Base-by-base conservation (phyloP, 2,888 invertebrate species). In the Parnassius mnemosyne region DNA sequence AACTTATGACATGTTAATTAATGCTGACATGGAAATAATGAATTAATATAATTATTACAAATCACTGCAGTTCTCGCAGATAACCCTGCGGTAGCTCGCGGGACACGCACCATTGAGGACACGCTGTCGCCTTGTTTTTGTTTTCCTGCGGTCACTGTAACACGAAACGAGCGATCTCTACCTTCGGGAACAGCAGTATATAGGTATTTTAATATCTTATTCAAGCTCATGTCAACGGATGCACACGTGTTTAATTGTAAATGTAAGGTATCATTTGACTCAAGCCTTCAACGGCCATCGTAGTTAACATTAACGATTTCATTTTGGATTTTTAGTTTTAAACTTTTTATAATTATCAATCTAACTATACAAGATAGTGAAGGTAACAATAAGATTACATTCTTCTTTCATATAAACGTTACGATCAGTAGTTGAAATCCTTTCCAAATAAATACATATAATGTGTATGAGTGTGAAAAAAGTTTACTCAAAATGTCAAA, bases 51-150 rank as follows among this genome's bases (percentile, higher is more conserved):
- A 25, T 12, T 11, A 12, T 55, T 1, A 55, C 47, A 47, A 55
- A 55, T 55, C 55, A 47, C 46, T 10, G 25, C 1, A 55, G 34
- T 34, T 16, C 12, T 20, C n/a, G 61, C 53, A 42, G 53, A 55
- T 66, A 84, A 66, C 85, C 83, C 85, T 84, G 74, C 58, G 71
- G 71, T 70, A 76, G 85, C 83, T 74, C 59, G 70, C 70, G 69
- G 76, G 75, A 84, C 87, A 89, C 87, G 90, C 89, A 88, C 89
- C 85, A 91, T 89, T 87, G 89, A 88, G 87, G 87, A 88, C 87
- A 85, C 78, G 78, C 80, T 86, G 84, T 87, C 78, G 74, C 77
- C 78, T 87, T 89, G 86, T 89, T 90, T 89, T 90, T 89, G 85
- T 90, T 89, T 81, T 73, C 74, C 76, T 88, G 89, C 85, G 90